Evolutionary conservation across 2,113 vertebrate genomes (phyloP).

Genomic region (Myotis lucifugus): DNA sequence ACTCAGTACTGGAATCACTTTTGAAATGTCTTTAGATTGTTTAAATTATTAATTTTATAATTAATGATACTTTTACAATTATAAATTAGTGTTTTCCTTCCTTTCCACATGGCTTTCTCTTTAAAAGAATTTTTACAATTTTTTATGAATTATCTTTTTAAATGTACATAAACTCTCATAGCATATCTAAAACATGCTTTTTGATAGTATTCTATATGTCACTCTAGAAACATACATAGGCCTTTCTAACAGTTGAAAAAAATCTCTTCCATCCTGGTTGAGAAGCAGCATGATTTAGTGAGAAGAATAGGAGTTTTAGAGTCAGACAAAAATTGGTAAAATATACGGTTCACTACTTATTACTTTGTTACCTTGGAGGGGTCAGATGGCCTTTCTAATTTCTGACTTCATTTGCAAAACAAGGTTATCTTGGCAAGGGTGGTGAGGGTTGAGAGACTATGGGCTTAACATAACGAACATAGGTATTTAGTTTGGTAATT

Average conservation of each 20-base stretch:
- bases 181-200: background rate
- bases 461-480: background rate
- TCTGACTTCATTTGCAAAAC: background rate
- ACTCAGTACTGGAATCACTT: background rate
- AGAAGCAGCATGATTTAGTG: background rate
- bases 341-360: background rate
- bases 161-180: background rate
- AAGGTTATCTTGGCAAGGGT: background rate
- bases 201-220: background rate
- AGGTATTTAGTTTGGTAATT: background rate
- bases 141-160: background rate
- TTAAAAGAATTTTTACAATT: background rate
- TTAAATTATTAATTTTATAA: background rate
- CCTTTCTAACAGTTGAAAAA: background rate
- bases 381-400: background rate
- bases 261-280: background rate
- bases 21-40: conserved; percentile 2
- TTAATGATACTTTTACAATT: background rate
- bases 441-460: background rate
- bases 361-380: background rate
- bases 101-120: background rate
- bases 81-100: background rate
- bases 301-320: background rate
- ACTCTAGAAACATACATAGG: background rate
- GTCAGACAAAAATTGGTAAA: background rate